Evolutionary conservation across 2,888 invertebrate genomes (phyloP), one percentile per base, ranked within the genome.

Genomic region (Helicoverpa assulta): DNA sequence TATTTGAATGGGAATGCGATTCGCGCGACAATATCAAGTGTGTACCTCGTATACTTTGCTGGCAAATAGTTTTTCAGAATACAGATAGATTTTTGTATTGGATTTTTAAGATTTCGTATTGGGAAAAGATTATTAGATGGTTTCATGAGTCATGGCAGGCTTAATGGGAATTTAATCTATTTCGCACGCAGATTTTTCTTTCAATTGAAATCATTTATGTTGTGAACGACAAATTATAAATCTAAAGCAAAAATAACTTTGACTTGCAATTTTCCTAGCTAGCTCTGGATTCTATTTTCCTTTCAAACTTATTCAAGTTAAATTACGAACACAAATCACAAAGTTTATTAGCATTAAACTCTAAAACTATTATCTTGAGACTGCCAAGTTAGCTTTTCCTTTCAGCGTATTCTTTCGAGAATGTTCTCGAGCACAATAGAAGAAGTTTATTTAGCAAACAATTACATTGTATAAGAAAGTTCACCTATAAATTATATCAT

Each of bases 1-100:
- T 80, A 82, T 83, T 83, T 69, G 73, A 85, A 85, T 77, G 75
- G 67, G 76, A 86, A 85, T 87, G 76, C 73, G 83, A 86, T 85
- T 88, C 81, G 68, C 70, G 78, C 75, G 74, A 80, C 79, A 70
- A 57, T 76, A 59, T 76, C 54, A 64, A 65, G 62, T 74, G 76
- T 67, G 73, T 74, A 76, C 65, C 50, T 52, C 50, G 60, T 33
- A 7, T 66, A 52, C 53, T 43, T 59, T 70, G 50, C 59, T 69
- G 54, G 73, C 37, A 73, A 79, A 82, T 80, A 76, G 67, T 80
- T 80, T 72, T 40, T n/a, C n/a, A 67, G 64, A 76, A 79, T 73
- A 73, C 59, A 68, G 68, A 82, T 73, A 68, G 68, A 82, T 73
- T 81, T 81, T 70, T 68, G 16, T 50, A 65, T 80, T 70, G 52